Evolutionary conservation across 2,888 invertebrate genomes (phyloP), one percentile per base, ranked within the genome.

Genomic region (Trichopoda pennipes): DNA sequence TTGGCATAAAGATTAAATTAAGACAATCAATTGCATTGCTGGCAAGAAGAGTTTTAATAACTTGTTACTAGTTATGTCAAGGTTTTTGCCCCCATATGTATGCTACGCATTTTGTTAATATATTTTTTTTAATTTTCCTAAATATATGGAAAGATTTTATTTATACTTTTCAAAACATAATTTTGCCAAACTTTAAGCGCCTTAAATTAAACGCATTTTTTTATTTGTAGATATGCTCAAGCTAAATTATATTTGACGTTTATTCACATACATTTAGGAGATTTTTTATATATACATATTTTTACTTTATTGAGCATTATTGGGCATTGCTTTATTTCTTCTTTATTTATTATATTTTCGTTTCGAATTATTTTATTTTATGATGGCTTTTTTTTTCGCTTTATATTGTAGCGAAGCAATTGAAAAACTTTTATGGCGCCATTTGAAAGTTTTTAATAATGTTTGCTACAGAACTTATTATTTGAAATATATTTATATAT

Each of bases 391-490:
- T 51, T 64, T 32, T 63, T 32, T 51, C 12, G 9, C 49, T 51
- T 75, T 55, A 23, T 61, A 55, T 63, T 73, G 51, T 75, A 75
- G 75, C 75, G 76, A 82, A 82, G 53, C 75, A 82, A 79, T 79
- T 82, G 82, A 82, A 82, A 79, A 79, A 82, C 72, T 82, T 82
- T 82, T 76, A 82, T 82, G 82, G 82, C 82, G 82, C 82, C 82
- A 79, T 82, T 79, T 76, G 72, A 82, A 82, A 82, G 79, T 82
- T 82, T 82, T 79, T 79, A 79, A 79, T 82, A 82, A 82, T 82
- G 82, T 76, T 82, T 82, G 61, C 72, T 61, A 79, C 68, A 70
- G 61, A 79, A 79, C 47, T 64, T 69, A 64, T 69, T 55, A 73
- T 68, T 76, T 78, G 32, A 19, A 38, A 19, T 17, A 38, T 51